Conservation (phyloP, 2,113 vertebrate genomes). For the Ascaphus truei region DNA sequence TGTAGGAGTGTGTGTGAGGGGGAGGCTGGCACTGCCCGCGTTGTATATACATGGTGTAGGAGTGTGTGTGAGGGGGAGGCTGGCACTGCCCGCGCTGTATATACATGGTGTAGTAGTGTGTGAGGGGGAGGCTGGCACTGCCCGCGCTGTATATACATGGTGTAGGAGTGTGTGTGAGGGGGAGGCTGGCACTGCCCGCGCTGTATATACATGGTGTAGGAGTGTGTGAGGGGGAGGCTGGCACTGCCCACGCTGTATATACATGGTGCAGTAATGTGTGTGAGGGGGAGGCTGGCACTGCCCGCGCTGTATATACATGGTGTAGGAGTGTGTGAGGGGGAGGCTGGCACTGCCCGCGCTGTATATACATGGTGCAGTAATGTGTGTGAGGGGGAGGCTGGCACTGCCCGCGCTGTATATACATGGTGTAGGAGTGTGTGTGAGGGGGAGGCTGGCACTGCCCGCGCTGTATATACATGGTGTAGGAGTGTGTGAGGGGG, state of each 20-base stretch:
- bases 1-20: too few species aligned
- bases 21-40: too few species aligned
- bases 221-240: too few species aligned
- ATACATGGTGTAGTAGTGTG: not conserved
- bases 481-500: not conserved
- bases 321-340: not conserved
- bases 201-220: too few species aligned
- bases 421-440: too few species aligned
- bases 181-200: too few species aligned
- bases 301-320: not conserved
- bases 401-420: too few species aligned
- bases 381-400: fast-evolving
- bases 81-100: not conserved
- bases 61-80: not conserved
- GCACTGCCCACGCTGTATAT: too few species aligned
- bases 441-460: too few species aligned
- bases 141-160: not conserved
- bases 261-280: not conserved
- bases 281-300: not conserved
- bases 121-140: not conserved
- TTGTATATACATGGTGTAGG: not conserved
- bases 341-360: not conserved
- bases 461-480: not conserved
- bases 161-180: fast-evolving
- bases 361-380: too few species aligned